Base-by-base conservation (phyloP, 92 coral and sea anemone genomes). In the Phenganax stokvisi region DNA sequence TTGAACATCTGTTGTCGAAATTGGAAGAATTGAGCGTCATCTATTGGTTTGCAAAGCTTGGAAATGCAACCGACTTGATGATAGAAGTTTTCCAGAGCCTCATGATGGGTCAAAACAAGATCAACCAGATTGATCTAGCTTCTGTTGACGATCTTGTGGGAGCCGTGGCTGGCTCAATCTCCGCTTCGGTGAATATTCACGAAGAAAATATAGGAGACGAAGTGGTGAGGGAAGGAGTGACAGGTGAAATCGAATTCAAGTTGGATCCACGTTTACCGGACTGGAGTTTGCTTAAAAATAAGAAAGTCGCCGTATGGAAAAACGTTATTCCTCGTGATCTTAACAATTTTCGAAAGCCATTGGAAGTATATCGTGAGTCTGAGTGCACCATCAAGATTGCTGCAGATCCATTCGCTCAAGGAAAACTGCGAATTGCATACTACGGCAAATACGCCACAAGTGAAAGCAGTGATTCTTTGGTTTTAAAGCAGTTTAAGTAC, bases 1-100 rank as follows among this genome's bases (percentile, higher is more conserved):
- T 59, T 47, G 81, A 76, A 76, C 57, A 76, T 59, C 44, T 76
- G 27, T n/a, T 76, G 47, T 30, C 69, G 15, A 76, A 59, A 44
- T 11, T 76, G 7, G 55, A 76, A 27, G 9, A 76, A 16, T 69
- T 76, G 17, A 57, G 37, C 10, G 44, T 76, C 3, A 59, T 57
- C 55, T 76, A 76, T 52, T 76, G 69, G 81, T 76, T 76, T 76
- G 69, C 81, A 27, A 76, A 76, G 70, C 81, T 76, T 59, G 54
- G 69, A 15, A 64, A 31, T 29, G 54, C 57, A 13, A 76, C 81
- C 54, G 81, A 76, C 44, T 57, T 57, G 70, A 76, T 76, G 81
- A 28, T 59, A 61, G 16, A 76, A 76, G 81, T 47, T 30, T 76
- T 76, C 59, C 81, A 59, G 51, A 58, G 81, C 56, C 20, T 76